Evolutionary conservation across 2,888 invertebrate species (phyloP), one percentile per base, ranked within the genome.

Genomic region (Dynastes grantii): DNA sequence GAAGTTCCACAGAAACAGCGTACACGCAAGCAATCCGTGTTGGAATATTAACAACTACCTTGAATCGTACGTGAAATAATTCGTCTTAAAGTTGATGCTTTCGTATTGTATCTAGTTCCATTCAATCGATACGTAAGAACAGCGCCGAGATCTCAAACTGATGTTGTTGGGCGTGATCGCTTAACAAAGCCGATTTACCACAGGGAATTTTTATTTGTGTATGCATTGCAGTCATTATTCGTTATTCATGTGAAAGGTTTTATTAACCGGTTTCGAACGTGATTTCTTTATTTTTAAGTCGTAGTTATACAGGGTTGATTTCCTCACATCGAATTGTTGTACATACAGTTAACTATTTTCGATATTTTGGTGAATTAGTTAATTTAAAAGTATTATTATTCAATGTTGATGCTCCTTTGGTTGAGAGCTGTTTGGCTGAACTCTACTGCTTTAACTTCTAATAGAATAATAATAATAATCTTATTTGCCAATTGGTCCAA

Each of bases 241-340:
- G 45, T 75, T 61, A 75, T 75, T 75, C 73, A 75, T 75, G 61
- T 75, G 73, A 40, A 61, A 75, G 45, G 40, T 49, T 75, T 73
- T 75, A 75, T 75, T 63, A 75, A 75, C 73, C 73, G 73, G 73
- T 75, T 75, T 45, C 6, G 73, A 61, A 75, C 61, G 73, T 75
- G 45, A 61, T 75, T 75, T 13, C 29, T 61, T 27, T 29, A 75
- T n/a, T 40, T 63, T 40, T 63, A 61, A 63, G 45, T 45, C 13
- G 16, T 49, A 75, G 22, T 75, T 61, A 63, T 61, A 27, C 13
- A 58, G 55, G 22, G 29, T 58, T 29, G 5, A 22, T 58, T 40
- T 40, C 55, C 16, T 22, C 22, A 6, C 22, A 45, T 11, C 8
- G 45, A 45, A 45, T 45, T 45, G 11, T 11, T 8, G 11, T 45